A percentile compares a stretch with the other conserved stretches of the same genome.
These are phyloP conservation scores for Pseudorhiza aurosa DNA, from an alignment of 30 jellyfish, hydroid and myxozoan species.

Conservation along the genomic window DNA sequence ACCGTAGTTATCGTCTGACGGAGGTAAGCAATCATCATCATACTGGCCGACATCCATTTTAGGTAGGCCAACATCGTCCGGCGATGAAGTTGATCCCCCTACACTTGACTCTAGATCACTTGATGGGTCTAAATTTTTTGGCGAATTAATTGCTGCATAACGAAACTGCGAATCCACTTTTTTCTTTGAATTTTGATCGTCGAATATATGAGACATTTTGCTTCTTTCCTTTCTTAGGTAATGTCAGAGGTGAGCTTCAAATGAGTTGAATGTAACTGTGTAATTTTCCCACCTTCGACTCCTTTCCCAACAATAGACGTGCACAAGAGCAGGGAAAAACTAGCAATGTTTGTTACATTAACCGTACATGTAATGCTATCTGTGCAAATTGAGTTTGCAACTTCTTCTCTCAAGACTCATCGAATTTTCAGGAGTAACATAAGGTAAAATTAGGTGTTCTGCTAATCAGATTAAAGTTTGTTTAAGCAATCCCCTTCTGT, in stretches of 20 bases:
- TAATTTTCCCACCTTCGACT: slow-evolving; percentile 2
- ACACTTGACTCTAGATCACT: slow-evolving; percentile 42
- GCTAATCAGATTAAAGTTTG: too few species aligned
- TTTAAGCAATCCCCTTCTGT: too few species aligned
- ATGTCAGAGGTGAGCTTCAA: background rate
- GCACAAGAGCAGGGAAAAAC: too few species aligned
- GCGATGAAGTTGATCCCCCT: background rate
- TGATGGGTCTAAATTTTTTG: slow-evolving; percentile 3
- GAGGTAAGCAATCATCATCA: slow-evolving; percentile 75
- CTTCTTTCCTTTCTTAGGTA: background rate
- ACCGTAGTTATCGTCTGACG: slow-evolving; percentile 35
- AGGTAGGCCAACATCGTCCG: slow-evolving; percentile 25
- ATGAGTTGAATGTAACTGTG: background rate
- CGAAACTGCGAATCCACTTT: slow-evolving; percentile 14
- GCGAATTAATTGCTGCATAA: slow-evolving; percentile 40
- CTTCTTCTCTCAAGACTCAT: too few species aligned
- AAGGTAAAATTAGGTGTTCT: too few species aligned
- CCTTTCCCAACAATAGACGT: too few species aligned
- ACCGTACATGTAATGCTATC: too few species aligned
- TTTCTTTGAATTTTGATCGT: background rate
- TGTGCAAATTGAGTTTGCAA: too few species aligned
- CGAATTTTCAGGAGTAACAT: too few species aligned
- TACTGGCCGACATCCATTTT: slow-evolving; percentile 33
- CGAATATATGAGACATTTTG: slow-evolving; percentile 39
- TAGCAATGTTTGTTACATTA: too few species aligned